A percentile compares a stretch with the other conserved stretches of the same genome.
Conservation (phyloP, 2,888 invertebrate genomes). For the Brachypterus glaber region DNA sequence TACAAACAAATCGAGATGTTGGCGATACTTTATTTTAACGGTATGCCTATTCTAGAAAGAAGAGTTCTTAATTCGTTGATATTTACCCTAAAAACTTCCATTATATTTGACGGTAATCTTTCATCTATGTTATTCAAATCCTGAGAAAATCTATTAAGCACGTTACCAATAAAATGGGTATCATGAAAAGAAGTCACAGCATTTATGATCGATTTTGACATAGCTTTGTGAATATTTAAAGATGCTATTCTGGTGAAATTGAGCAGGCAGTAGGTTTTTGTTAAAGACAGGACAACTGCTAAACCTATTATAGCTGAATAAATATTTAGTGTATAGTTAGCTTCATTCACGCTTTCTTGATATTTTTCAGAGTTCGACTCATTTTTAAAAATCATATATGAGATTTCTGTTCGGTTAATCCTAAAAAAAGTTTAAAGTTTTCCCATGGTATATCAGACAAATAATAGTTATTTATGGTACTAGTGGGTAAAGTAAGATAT, state of each 20-base stretch:
- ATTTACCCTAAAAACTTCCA: slow-evolving; percentile 23
- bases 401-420: too few relatives aligned
- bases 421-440: too few relatives aligned
- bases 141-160: slow-evolving; percentile 25
- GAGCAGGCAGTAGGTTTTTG: slow-evolving; percentile 26
- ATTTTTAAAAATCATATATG: too few relatives aligned
- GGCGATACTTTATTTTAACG: background rate
- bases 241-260: slow-evolving; percentile 23
- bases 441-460: too few relatives aligned
- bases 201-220: slow-evolving; percentile 22
- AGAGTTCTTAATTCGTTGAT: background rate
- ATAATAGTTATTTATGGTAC: too few relatives aligned
- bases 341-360: background rate
- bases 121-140: slow-evolving; percentile 25
- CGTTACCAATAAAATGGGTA: slow-evolving; percentile 25
- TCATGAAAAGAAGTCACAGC: slow-evolving; percentile 23
- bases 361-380: too few relatives aligned
- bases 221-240: slow-evolving; percentile 22
- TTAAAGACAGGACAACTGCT: slow-evolving; percentile 18
- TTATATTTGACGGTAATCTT: slow-evolving; percentile 24
- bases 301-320: slow-evolving; percentile 23
- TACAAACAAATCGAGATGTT: slow-evolving; percentile 1
- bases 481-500: too few relatives aligned
- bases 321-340: slow-evolving; percentile 5
- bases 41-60: too few relatives aligned